Evolutionary conservation across 2,113 vertebrate species (phyloP).

Genomic region (Sander lucioperca): DNA sequence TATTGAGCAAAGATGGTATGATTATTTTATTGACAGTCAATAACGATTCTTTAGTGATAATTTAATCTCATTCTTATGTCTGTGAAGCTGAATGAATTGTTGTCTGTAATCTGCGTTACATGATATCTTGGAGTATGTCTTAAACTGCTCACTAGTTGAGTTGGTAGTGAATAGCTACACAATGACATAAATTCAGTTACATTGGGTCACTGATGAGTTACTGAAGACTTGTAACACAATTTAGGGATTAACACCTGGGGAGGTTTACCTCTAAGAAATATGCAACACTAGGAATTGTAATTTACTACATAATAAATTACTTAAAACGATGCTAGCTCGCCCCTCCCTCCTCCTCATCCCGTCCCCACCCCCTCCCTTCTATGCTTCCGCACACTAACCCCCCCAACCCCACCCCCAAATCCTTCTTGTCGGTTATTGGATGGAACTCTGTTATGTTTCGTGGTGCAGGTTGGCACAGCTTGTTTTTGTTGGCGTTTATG

Average conservation of each 20-base stretch:
- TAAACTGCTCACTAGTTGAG: neutral
- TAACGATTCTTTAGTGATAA: neutral
- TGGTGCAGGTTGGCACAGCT: too few relatives aligned
- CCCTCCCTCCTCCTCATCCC: too few relatives aligned
- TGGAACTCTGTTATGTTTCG: too few relatives aligned
- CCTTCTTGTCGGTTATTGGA: too few relatives aligned
- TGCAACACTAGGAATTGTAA: conserved; percentile 32
- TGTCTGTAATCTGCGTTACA: neutral
- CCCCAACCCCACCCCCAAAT: too few relatives aligned
- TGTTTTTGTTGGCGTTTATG: too few relatives aligned
- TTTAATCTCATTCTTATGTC: neutral
- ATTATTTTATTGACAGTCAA: neutral
- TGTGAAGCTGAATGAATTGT: neutral
- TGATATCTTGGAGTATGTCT: neutral
- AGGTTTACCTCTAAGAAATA: conserved; percentile 1
- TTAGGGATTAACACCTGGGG: neutral
- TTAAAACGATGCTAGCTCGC: neutral
- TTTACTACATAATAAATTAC: conserved; percentile 11
- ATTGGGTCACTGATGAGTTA: neutral
- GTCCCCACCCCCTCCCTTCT: too few relatives aligned
- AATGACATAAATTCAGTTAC: neutral
- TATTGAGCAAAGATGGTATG: neutral
- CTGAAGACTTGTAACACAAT: conserved; percentile 25
- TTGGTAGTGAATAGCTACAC: neutral
- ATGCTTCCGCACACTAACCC: too few relatives aligned